phyloP scores from a whole-genome alignment of 2,888 invertebrate species.

The Schizotus pectinicornis region DNA sequence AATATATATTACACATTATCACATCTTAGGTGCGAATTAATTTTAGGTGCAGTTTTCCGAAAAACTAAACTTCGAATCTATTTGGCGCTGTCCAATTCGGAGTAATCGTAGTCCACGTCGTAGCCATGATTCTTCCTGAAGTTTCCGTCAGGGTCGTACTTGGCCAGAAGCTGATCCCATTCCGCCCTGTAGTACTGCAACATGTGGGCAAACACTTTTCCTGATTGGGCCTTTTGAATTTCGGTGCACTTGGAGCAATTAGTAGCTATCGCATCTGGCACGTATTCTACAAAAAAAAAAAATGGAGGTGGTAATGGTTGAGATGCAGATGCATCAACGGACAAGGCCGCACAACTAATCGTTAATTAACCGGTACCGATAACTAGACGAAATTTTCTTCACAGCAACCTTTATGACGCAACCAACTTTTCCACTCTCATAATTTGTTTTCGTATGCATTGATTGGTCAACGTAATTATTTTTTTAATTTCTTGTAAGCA shows the following conservation, averaged over 20 bases:
- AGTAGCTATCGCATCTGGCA: constrained; percentile 67
- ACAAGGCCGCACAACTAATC: background rate
- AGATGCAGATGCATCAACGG: background rate
- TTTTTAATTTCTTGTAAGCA: no score
- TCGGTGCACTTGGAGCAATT: constrained; percentile 68
- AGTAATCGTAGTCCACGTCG: constrained; percentile 38
- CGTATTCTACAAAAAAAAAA: constrained; percentile 54
- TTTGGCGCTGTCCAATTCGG: constrained; percentile 35
- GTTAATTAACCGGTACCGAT: background rate
- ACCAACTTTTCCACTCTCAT: background rate
- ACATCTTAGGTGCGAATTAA: no score
- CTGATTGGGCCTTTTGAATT: constrained; percentile 65
- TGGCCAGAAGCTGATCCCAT: constrained; percentile 69
- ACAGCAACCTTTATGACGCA: no score
- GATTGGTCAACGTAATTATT: background rate
- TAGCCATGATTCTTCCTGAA: constrained; percentile 46
- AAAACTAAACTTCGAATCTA: background rate
- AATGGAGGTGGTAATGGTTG: background rate
- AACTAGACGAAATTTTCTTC: background rate
- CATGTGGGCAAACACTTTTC: constrained; percentile 67
- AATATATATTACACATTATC: no score
- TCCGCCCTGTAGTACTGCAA: constrained; percentile 66
- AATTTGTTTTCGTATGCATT: background rate
- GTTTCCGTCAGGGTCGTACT: constrained; percentile 65
- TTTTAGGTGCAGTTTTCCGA: background rate